Conservation (phyloP, 2,797 vertebrate species). For the Acipenser transmontanus region DNA sequence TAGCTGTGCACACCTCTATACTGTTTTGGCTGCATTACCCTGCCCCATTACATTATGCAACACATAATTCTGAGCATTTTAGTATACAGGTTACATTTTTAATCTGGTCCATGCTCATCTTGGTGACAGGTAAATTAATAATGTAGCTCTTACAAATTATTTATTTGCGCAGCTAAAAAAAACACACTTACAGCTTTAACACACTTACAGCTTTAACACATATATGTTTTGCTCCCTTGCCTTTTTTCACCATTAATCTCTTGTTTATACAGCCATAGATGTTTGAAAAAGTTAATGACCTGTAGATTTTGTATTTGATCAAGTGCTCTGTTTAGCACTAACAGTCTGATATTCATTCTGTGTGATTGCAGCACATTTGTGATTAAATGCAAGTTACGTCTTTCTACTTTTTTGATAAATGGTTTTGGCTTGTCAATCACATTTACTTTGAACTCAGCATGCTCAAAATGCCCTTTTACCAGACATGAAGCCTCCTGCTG, state of each 20-base stretch:
- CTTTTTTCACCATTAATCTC: not conserved
- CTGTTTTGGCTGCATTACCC: too few species aligned
- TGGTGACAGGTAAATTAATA: too few species aligned
- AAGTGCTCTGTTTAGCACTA: not conserved
- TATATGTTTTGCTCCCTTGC: too few species aligned
- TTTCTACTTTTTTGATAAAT: not conserved
- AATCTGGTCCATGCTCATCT: too few species aligned
- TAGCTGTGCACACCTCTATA: too few species aligned
- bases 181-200: too few species aligned
- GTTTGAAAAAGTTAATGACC: not conserved
- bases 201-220: too few species aligned
- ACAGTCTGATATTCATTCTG: not conserved
- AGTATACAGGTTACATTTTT: too few species aligned
- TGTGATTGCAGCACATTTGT: not conserved
- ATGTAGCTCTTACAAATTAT: too few species aligned
- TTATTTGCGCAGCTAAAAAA: too few species aligned
- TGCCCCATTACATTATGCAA: too few species aligned
- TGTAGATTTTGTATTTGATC: not conserved
- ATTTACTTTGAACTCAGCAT: not conserved
- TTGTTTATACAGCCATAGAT: not conserved
- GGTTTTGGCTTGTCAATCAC: not conserved
- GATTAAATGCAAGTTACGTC: not conserved
- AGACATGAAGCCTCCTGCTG: not conserved
- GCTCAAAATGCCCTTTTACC: not conserved
- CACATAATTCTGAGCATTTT: too few species aligned